phyloP scores from a whole-genome alignment of 1,140 invertebrate species.

The Bathynomus jamesi region DNA sequence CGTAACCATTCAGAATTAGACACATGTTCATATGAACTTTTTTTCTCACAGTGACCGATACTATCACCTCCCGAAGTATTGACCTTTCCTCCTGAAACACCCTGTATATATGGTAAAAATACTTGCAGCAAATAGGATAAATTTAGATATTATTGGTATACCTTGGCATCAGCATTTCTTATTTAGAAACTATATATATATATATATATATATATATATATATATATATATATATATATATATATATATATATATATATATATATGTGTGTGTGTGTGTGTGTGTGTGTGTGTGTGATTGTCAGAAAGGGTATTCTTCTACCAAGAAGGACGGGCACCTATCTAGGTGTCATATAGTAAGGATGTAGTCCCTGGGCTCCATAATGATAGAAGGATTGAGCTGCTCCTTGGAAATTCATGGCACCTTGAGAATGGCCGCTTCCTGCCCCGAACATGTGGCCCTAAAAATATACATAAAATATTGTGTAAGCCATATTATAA shows the following conservation, averaged over 20 bases:
- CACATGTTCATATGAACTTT: too few relatives aligned
- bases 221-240: conserved; percentile 3
- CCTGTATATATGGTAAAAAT: too few relatives aligned
- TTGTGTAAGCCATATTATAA: too few relatives aligned
- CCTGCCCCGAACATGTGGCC: conserved; percentile 10
- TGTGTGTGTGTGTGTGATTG: background rate
- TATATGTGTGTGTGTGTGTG: background rate
- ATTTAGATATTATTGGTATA: too few relatives aligned
- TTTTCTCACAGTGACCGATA: too few relatives aligned
- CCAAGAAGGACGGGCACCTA: background rate
- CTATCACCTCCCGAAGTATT: too few relatives aligned
- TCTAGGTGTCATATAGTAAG: conserved; percentile 19
- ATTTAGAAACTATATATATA: background rate
- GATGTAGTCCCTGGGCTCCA: conserved; percentile 1
- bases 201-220: background rate
- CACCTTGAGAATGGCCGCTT: background rate
- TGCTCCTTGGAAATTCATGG: background rate
- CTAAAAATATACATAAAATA: too few relatives aligned
- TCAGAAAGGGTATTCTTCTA: too few relatives aligned
- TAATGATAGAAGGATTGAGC: conserved; percentile 5
- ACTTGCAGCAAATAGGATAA: too few relatives aligned
- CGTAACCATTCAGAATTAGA: too few relatives aligned
- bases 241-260: conserved; percentile 3
- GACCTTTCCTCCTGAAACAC: too few relatives aligned
- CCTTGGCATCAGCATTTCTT: background rate